Conservation (phyloP, 1,140 invertebrate genomes). For the Microplitis demolitor region DNA sequence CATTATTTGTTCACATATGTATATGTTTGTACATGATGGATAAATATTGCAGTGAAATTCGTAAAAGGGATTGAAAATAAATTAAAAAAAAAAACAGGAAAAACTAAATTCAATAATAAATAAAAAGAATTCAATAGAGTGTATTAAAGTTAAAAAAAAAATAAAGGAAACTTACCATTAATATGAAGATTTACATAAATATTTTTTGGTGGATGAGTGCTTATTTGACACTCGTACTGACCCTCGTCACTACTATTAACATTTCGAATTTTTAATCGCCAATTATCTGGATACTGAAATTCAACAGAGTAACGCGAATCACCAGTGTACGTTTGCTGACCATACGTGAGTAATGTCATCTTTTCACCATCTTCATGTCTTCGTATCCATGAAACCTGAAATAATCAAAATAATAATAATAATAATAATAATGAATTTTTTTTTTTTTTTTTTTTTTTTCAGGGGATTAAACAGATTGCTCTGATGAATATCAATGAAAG, state of each 20-base stretch:
- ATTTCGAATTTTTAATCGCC: conserved; percentile 72
- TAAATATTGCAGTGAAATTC: too few relatives aligned
- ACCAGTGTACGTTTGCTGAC: conserved; percentile 72
- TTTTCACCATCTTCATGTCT: conserved; percentile 68
- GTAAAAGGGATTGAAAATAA: too few relatives aligned
- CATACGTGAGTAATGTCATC: conserved; percentile 72
- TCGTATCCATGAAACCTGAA: conserved; percentile 74
- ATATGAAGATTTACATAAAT: conserved; percentile 74
- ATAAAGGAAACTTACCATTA: conserved; percentile 65
- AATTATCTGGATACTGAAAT: conserved; percentile 79
- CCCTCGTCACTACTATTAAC: conserved; percentile 75
- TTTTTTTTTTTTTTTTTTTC: not conserved
- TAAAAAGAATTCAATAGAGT: not conserved
- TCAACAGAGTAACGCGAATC: conserved; percentile 76
- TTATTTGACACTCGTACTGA: conserved; percentile 78
- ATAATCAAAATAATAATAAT: not conserved
- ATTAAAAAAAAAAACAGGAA: too few relatives aligned
- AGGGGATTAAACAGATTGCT: not conserved
- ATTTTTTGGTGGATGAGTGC: conserved; percentile 76
- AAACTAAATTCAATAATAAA: too few relatives aligned
- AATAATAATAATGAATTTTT: conserved; percentile 31
- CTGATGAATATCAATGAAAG: not conserved
- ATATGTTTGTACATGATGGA: too few relatives aligned
- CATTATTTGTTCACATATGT: too few relatives aligned
- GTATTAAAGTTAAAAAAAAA: not conserved